Base-by-base conservation (phyloP, 2,797 vertebrate genomes). In the Phoxinus dragarum region DNA sequence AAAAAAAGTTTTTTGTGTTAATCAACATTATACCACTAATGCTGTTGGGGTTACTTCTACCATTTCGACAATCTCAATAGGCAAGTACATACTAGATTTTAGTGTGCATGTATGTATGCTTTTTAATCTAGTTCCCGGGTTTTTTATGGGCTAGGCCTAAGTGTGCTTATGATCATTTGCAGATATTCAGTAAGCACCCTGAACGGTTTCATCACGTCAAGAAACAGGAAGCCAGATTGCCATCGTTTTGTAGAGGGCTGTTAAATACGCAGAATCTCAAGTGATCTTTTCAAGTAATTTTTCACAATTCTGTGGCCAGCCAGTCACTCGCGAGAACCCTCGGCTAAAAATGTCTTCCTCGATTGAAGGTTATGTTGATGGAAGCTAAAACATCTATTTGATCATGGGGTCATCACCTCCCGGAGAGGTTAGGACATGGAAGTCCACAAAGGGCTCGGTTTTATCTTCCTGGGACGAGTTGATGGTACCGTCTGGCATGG, bases 401-500 rank as follows among this genome's bases (percentile, higher is more conserved):
- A 95, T 93, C 93, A 95, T 94, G 4, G 91, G 94, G 1, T 95
- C 94, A 1, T 95, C 94, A 27, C 90, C 91, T 6, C 90, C 91
- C 34, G 91, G 93, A 75, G 93, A 94, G 14, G 81, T 86, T 86
- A 94, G 86, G 56, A 88, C 87, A 0, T 91, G 90, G 77, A 93
- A 91, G 0, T 91, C 87, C 1, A 92, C 94, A 61, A 97, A 97
- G 1, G 94, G 94, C 83, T 98, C 96, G 31, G 94, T 92, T 90
- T 98, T 98, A 59, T 96, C 96, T 19, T 97, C 96, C 3, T 91
- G 92, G 72, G 93, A 88, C 16, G 87, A 82, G 11, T 90, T 85
- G 0, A 94, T 78, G 0, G 93, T 90, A 66, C 95, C 94, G 89
- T 96, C 96, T 4, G 95, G 94, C 89, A 98, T 96, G 0, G 97